Evolutionary conservation across 1,140 invertebrate species (phyloP).

Genomic region (Drosophila yakuba): DNA sequence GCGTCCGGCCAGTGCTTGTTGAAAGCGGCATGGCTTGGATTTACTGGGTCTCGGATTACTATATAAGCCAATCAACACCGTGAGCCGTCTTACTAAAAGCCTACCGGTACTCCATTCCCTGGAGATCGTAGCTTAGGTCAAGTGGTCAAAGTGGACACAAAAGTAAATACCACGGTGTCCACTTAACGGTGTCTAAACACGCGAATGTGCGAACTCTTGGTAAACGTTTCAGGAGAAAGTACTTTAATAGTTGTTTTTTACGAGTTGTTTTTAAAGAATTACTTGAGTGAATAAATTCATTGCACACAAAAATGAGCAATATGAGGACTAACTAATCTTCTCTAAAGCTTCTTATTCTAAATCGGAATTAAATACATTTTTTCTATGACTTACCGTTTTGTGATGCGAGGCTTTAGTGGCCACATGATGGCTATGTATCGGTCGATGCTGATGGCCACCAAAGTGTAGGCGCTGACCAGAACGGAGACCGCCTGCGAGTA

Average conservation of each 20-base stretch:
- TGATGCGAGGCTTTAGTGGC: conserved; percentile 92
- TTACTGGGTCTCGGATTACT: conserved; percentile 69
- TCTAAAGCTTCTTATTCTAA: too few relatives aligned
- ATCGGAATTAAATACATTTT: too few relatives aligned
- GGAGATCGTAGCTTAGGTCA: conserved; percentile 40
- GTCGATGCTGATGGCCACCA: conserved; percentile 94
- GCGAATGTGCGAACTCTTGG: not conserved
- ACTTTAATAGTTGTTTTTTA: not conserved
- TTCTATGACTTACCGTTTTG: conserved; percentile 86
- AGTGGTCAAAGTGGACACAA: conserved; percentile 41
- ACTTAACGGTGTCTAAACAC: conserved; percentile 57
- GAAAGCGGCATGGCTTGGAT: conserved; percentile 36
- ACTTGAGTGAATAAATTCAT: too few relatives aligned
- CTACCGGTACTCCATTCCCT: conserved; percentile 32
- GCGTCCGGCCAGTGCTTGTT: conserved; percentile 19
- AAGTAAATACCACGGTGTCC: conserved; percentile 61
- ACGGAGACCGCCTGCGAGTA: conserved; percentile 93
- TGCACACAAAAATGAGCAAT: too few relatives aligned
- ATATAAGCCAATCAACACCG: conserved; percentile 76
- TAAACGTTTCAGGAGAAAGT: not conserved
- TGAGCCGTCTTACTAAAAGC: conserved; percentile 19
- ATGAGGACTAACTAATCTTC: too few relatives aligned
- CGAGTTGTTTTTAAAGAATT: too few relatives aligned
- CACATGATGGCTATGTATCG: conserved; percentile 95
- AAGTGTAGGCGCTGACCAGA: conserved; percentile 92